A percentile compares a stretch with the other conserved stretches of the same genome.
phyloP scores from a whole-genome alignment of 2,113 vertebrate species.

The Bos indicus region DNA sequence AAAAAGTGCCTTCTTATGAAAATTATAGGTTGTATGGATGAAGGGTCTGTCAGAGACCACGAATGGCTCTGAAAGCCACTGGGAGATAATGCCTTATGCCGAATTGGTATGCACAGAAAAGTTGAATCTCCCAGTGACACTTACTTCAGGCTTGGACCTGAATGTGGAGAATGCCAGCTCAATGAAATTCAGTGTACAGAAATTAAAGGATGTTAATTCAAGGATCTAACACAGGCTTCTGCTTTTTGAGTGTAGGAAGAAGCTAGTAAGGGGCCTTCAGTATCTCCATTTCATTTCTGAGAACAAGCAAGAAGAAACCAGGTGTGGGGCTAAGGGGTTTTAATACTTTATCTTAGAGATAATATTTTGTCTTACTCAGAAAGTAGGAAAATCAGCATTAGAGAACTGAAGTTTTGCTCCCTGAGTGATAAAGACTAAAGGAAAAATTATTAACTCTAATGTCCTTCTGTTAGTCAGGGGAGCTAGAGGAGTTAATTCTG shows the following conservation, averaged over 20 bases:
- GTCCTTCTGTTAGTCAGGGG: neutral
- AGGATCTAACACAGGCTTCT: neutral
- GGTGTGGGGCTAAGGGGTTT: neutral
- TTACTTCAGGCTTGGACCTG: neutral
- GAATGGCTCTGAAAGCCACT: slow-evolving; percentile 31
- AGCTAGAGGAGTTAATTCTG: slow-evolving; percentile 33
- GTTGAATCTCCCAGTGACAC: slow-evolving; percentile 13
- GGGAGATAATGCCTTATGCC: slow-evolving; percentile 4
- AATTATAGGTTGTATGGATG: slow-evolving; percentile 38
- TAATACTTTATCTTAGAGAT: neutral
- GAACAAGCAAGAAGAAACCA: neutral
- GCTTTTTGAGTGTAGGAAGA: neutral
- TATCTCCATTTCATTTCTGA: neutral
- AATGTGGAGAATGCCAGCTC: neutral
- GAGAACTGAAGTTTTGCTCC: slow-evolving; percentile 18
- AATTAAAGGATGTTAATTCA: neutral
- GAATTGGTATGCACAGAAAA: slow-evolving; percentile 52
- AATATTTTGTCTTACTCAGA: neutral
- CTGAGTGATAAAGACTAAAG: neutral
- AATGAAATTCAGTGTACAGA: neutral
- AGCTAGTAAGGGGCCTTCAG: neutral
- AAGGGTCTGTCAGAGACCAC: neutral
- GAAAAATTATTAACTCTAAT: neutral
- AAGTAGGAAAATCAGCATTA: neutral
- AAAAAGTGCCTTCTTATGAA: slow-evolving; percentile 33